phyloP scores from a whole-genome alignment of 2,888 invertebrate species.

The Yponomeuta cagnagella region DNA sequence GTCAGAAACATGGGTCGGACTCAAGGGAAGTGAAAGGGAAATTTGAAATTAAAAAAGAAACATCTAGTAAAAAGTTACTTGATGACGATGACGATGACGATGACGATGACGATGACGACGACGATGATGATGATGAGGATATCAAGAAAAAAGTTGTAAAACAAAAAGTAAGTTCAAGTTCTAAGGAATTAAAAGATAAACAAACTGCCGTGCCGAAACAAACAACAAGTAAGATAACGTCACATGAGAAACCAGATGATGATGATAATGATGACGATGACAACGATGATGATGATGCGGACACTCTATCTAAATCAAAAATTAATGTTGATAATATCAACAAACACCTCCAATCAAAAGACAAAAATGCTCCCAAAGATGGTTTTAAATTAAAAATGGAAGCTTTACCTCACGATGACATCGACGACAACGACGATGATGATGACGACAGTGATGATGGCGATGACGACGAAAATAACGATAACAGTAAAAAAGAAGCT shows the following conservation, averaged over 20 bases:
- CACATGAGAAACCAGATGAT: constrained; percentile 2
- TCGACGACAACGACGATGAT: constrained; percentile 25
- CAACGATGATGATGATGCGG: constrained; percentile 15
- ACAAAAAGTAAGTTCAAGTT: constrained; percentile 10
- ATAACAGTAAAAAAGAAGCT: constrained; percentile 25
- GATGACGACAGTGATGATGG: constrained; percentile 26
- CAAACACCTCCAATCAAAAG: constrained; percentile 15
- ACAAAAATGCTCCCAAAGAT: constrained; percentile 11
- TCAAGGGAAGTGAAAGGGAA: constrained; percentile 9
- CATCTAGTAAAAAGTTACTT: constrained; percentile 16
- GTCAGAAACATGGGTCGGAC: background rate
- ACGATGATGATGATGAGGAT: constrained; percentile 20
- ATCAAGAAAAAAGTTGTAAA: constrained; percentile 2
- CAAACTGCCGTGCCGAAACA: background rate
- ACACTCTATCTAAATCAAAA: background rate
- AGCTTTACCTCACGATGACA: constrained; percentile 19
- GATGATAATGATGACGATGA: constrained; percentile 14
- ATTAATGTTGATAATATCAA: constrained; percentile 1
- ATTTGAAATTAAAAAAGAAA: constrained; percentile 13
- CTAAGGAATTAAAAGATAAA: constrained; percentile 7
- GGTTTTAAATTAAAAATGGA: constrained; percentile 10
- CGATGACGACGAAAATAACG: constrained; percentile 25
- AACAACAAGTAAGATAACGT: background rate
- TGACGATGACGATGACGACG: constrained; percentile 27
- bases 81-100: constrained; percentile 30